Percentiles rank a stretch among this genome's conserved stretches.
These are phyloP conservation scores for Empidonax alnorum DNA, from an alignment of 2,113 vertebrate species.

Conservation along the genomic window DNA sequence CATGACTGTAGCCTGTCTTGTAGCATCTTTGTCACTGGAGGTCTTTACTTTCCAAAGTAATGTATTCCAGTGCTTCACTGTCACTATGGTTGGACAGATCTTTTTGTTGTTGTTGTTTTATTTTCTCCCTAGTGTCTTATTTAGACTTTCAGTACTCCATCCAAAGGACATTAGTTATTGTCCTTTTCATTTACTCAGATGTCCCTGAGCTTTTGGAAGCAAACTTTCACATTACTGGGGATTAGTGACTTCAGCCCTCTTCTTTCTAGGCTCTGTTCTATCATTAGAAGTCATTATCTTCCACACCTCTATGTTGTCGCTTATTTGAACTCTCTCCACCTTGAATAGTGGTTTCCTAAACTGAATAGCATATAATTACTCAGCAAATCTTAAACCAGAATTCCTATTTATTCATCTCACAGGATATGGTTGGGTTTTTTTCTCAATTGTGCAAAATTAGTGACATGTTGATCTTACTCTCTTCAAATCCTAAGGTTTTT, in stretches of 20 bases:
- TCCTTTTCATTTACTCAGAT: not conserved
- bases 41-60: not conserved
- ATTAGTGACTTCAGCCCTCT: not conserved
- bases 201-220: not conserved
- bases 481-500: not conserved
- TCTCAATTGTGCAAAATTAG: not conserved
- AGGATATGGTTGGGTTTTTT: not conserved
- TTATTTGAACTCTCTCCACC: not conserved
- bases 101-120: not conserved
- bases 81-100: not conserved
- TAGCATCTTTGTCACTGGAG: not conserved
- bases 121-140: not conserved
- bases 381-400: not conserved
- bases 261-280: not conserved
- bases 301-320: not conserved
- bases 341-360: not conserved
- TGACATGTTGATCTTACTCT: not conserved
- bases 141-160: not conserved
- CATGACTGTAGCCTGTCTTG: not conserved
- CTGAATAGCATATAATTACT: not conserved
- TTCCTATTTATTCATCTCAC: not conserved
- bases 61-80: not conserved
- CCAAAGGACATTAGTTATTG: not conserved
- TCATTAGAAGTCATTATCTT: not conserved
- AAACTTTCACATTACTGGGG: not conserved